Evolutionary conservation across 2,888 invertebrate species (phyloP).

Genomic region (Geotrupes spiniger): DNA sequence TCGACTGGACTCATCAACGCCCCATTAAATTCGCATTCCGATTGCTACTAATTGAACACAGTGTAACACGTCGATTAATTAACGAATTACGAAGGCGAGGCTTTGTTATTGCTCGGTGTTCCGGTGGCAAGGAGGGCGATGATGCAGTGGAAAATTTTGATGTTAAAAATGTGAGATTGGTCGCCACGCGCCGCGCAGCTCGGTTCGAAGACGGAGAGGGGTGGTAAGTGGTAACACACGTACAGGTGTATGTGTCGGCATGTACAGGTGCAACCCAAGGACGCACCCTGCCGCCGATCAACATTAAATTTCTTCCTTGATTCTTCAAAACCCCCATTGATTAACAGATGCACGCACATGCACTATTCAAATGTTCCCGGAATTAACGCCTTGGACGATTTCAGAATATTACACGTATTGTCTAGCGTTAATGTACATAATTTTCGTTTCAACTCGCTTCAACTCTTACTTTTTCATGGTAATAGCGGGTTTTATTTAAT

Average conservation of each 20-base stretch:
- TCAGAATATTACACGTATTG: no score
- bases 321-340: constrained; percentile 17
- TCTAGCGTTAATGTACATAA: no score
- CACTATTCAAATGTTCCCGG: background rate
- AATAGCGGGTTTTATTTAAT: background rate
- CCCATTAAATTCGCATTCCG: no score
- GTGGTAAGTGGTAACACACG: constrained; percentile 25
- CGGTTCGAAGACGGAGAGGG: constrained; percentile 8
- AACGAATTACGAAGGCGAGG: no score
- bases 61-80: no score
- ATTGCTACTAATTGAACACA: no score
- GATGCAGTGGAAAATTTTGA: background rate
- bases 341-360: constrained; percentile 11
- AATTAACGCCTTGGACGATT: background rate
- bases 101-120: no score
- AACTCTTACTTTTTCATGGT: background rate
- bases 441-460: background rate
- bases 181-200: constrained; percentile 22
- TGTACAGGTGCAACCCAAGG: constrained; percentile 47
- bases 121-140: no score
- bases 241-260: constrained; percentile 43
- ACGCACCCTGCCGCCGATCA: constrained; percentile 27
- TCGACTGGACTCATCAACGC: no score
- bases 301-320: constrained; percentile 24
- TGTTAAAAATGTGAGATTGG: constrained; percentile 6